Evolutionary conservation across 2,888 invertebrate species (phyloP).

Genomic region (Apotomis betuletana): DNA sequence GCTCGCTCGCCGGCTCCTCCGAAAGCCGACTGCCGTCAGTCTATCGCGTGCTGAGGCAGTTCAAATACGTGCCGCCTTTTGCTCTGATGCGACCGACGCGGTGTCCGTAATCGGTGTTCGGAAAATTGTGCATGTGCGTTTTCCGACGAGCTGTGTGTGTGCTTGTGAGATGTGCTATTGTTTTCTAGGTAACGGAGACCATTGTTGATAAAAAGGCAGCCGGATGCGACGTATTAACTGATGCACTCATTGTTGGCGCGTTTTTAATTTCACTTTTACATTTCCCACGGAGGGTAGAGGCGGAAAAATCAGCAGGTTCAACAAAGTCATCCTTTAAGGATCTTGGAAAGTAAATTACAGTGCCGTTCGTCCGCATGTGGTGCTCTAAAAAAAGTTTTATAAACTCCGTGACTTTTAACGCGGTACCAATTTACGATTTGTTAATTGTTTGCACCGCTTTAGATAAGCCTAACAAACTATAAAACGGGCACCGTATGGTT

Average conservation of each 20-base stretch:
- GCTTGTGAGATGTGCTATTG: conserved; percentile 83
- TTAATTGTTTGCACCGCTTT: conserved; percentile 73
- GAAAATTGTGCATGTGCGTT: conserved; percentile 84
- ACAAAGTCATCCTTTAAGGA: conserved; percentile 47
- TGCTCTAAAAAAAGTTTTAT: conserved; percentile 53
- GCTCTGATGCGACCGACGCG: conserved; percentile 80
- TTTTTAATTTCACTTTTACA: conserved; percentile 68
- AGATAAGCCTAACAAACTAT: conserved; percentile 72
- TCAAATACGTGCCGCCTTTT: conserved; percentile 75
- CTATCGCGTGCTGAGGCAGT: conserved; percentile 81
- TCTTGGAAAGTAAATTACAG: conserved; percentile 46
- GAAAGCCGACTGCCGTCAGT: conserved; percentile 68
- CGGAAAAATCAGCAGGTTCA: conserved; percentile 52
- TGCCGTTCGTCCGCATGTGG: conserved; percentile 44
- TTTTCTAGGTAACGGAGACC: conserved; percentile 80
- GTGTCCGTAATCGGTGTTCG: conserved; percentile 82
- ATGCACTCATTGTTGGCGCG: conserved; percentile 64
- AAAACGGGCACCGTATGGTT: conserved; percentile 43
- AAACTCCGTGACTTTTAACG: conserved; percentile 61
- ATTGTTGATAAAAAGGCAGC: conserved; percentile 71
- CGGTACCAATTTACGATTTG: conserved; percentile 69
- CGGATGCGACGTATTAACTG: conserved; percentile 66
- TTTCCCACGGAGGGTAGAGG: conserved; percentile 57
- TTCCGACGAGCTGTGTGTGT: conserved; percentile 82
- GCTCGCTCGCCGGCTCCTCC: conserved; percentile 69